Base-by-base conservation (phyloP, 2,113 vertebrate species). In the Addax nasomaculatus region DNA sequence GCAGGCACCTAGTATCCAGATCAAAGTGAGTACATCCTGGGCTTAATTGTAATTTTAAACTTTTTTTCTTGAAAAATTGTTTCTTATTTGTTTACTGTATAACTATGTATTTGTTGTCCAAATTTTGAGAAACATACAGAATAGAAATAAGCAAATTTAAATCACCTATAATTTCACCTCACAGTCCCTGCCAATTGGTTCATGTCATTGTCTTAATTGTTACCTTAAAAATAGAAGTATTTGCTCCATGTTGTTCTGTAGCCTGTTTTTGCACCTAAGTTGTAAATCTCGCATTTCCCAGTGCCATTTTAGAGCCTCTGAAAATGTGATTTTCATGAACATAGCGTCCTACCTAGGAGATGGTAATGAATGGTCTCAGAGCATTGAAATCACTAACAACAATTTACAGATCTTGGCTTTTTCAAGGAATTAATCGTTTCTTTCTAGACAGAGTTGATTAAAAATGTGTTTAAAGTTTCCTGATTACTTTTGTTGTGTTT, bases 271-370 rank as follows among this genome's bases (percentile, higher is more conserved):
- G 25, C 25, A 10, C 36, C 9, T 7, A 43, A 2, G n/a, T 4
- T 33, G 3, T 60, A 12, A 5, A 45, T 64, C 45, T 19, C 0
- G 1, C 3, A 14, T 60, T 90, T 86, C 13, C 29, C 19, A 7
- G 3, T 5, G 45, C 60, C 15, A 11, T 47, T 62, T 62, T 60
- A n/a, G 30, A 45, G 45, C 14, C 23, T 10, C 27, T 17, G 13
- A 39, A n/a, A 86, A 11, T 1, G 6, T 3, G 3, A 70, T 85
- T 25, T 58, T 16, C 45, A 4, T 2, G 17, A 11, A 47, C 1
- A 7, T 6, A 23, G 29, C 0, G 0, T 13, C 53, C 11, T 14
- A 5, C 25, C 7, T 47, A 27, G n/a, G 21, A 55, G 12, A 15
- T 23, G 81, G 19, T 12, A 15, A 7, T 3, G 11, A 47, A 6